Conservation (phyloP, 2,113 vertebrate genomes). For the Neotoma lepida region DNA sequence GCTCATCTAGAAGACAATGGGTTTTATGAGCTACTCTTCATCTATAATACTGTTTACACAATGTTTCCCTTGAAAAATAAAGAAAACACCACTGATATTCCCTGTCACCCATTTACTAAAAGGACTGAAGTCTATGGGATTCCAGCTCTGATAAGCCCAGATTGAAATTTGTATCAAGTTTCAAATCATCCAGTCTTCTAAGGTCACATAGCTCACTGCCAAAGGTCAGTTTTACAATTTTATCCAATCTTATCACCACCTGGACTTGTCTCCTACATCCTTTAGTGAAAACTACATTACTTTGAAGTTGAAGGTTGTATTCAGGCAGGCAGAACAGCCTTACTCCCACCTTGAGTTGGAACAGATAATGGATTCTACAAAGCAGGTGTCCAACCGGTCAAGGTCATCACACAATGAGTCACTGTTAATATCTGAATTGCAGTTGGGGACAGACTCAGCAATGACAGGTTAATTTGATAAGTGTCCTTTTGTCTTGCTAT, state of each 20-base stretch:
- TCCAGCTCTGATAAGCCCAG: background rate
- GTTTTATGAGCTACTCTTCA: constrained; percentile 44
- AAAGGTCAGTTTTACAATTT: constrained; percentile 71
- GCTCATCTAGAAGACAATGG: constrained; percentile 53
- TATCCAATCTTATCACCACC: constrained; percentile 61
- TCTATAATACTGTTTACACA: constrained; percentile 21
- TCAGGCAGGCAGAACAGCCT: constrained; percentile 60
- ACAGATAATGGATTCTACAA: constrained; percentile 74
- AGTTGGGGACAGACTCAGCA: constrained; percentile 67
- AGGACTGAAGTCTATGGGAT: constrained; percentile 17
- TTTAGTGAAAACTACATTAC: constrained; percentile 64
- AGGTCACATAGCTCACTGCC: constrained; percentile 56
- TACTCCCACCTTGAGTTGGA: constrained; percentile 73
- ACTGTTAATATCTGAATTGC: constrained; percentile 72
- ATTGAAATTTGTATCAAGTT: constrained; percentile 64
- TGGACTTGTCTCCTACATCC: constrained; percentile 66
- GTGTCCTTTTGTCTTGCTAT: constrained; percentile 69
- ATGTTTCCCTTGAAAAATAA: constrained; percentile 46
- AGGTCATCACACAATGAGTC: constrained; percentile 77
- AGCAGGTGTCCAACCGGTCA: constrained; percentile 74
- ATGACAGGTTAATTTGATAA: constrained; percentile 70
- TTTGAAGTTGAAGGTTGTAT: constrained; percentile 80
- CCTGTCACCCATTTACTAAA: constrained; percentile 5
- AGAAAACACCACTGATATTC: constrained; percentile 19
- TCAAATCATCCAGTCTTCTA: constrained; percentile 27